phyloP scores from a whole-genome alignment of 2,113 vertebrate species.

The Nansenia antarctica region DNA sequence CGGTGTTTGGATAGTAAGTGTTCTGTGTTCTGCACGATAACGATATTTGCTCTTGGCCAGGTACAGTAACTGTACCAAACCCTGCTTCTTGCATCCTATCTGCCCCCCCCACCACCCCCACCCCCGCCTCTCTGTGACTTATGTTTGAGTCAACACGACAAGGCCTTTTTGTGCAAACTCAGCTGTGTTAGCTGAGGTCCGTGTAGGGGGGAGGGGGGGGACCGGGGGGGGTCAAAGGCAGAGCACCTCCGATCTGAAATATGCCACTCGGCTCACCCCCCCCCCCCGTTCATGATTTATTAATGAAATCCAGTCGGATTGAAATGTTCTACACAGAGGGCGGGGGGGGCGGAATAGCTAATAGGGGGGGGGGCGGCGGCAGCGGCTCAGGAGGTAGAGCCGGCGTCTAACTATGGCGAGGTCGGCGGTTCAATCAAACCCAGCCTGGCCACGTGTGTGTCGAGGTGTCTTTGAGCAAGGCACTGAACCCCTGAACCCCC shows the following conservation, averaged over 20 bases:
- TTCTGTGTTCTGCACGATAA: constrained; percentile 37
- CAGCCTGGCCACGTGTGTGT: too few species aligned
- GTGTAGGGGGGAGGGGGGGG: constrained; percentile 61
- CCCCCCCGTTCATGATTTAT: constrained; percentile 54
- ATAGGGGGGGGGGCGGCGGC: too few species aligned
- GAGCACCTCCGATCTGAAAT: constrained; percentile 60
- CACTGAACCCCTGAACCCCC: too few species aligned
- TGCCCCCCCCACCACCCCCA: constrained; percentile 26
- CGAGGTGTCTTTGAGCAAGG: too few species aligned
- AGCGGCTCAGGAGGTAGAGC: too few species aligned
- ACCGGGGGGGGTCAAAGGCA: constrained; percentile 67
- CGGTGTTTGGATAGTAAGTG: constrained; percentile 65
- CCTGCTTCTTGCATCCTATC: constrained; percentile 58
- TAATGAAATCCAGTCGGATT: constrained; percentile 49
- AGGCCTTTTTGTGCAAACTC: constrained; percentile 72
- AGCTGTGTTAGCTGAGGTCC: constrained; percentile 71
- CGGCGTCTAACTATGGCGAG: too few species aligned
- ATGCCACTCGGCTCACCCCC: constrained; percentile 38
- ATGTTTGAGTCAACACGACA: constrained; percentile 65
- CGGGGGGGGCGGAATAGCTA: constrained; percentile 32
- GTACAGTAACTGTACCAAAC: constrained; percentile 58
- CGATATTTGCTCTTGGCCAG: constrained; percentile 66
- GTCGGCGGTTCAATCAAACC: too few species aligned
- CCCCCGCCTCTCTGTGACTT: constrained; percentile 56
- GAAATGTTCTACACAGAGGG: constrained; percentile 23